These are phyloP conservation scores for Archivesica marissinica DNA, from an alignment of 1,140 invertebrate genomes.

Conservation along the genomic window DNA sequence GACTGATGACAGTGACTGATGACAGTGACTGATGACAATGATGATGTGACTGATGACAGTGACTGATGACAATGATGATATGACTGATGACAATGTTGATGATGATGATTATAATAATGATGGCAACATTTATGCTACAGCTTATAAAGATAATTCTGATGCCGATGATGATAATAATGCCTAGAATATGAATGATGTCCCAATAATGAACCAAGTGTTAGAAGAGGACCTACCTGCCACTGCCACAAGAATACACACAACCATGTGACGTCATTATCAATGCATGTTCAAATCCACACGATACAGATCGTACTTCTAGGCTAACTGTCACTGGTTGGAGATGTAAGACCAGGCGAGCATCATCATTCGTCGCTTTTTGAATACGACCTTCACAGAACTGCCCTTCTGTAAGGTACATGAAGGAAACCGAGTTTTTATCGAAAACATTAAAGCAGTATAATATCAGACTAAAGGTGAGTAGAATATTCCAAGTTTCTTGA, in stretches of 20 bases:
- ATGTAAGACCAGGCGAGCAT: background rate
- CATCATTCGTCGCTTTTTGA: background rate
- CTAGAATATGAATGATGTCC: background rate
- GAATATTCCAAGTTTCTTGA: no score
- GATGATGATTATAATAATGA: no score
- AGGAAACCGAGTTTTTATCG: no score
- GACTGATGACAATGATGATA: background rate
- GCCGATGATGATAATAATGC: background rate
- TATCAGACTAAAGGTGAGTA: no score
- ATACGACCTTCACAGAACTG: constrained; percentile 1
- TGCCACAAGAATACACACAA: constrained; percentile 17
- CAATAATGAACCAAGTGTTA: no score
- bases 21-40: no score
- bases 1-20: no score
- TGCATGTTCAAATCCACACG: constrained; percentile 52
- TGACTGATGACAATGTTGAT: no score
- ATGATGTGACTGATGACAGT: no score
- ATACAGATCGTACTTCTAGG: background rate
- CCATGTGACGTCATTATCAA: constrained; percentile 7
- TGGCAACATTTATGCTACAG: background rate
- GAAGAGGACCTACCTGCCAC: constrained; percentile 21
- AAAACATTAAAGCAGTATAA: no score
- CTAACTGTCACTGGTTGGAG: background rate
- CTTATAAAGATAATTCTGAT: background rate
- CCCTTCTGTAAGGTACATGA: background rate